phyloP scores from a whole-genome alignment of 1,140 invertebrate species.

The Plutomurus gul region DNA sequence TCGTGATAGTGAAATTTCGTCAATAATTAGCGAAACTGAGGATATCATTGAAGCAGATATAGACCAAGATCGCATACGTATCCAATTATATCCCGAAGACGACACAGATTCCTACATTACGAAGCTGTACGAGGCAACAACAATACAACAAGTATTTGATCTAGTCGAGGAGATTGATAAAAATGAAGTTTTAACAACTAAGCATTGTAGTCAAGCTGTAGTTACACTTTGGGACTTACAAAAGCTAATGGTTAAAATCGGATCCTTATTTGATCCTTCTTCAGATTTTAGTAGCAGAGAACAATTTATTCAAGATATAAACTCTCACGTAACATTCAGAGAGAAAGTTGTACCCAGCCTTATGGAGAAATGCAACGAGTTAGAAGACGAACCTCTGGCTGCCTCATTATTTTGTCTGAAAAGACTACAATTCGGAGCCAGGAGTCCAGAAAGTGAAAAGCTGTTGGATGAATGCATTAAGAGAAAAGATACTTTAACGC shows the following conservation, averaged over 20 bases:
- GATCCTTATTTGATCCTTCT: conserved; percentile 31
- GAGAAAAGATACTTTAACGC: conserved; percentile 19
- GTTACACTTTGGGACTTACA: conserved; percentile 52
- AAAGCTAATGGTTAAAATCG: conserved; percentile 46
- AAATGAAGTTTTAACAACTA: neutral
- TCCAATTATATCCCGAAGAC: conserved; percentile 13
- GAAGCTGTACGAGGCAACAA: neutral
- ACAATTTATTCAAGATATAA: conserved; percentile 29
- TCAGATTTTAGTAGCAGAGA: conserved; percentile 19
- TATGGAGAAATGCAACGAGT: neutral
- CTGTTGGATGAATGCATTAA: conserved; percentile 39
- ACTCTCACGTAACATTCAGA: conserved; percentile 41
- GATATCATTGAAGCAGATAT: neutral
- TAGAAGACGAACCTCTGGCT: conserved; percentile 49
- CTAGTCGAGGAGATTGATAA: neutral
- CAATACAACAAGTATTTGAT: conserved; percentile 45
- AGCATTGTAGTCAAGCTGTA: conserved; percentile 51
- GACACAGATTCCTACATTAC: conserved; percentile 1
- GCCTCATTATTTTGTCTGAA: conserved; percentile 42
- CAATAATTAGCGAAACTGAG: too few species aligned
- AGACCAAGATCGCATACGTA: neutral
- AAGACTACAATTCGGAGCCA: conserved; percentile 35
- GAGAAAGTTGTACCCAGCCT: conserved; percentile 36
- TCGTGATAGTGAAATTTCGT: too few species aligned
- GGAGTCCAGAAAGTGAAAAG: neutral